Evolutionary conservation across 2,113 vertebrate species (phyloP).

Genomic region (Thymallus thymallus): DNA sequence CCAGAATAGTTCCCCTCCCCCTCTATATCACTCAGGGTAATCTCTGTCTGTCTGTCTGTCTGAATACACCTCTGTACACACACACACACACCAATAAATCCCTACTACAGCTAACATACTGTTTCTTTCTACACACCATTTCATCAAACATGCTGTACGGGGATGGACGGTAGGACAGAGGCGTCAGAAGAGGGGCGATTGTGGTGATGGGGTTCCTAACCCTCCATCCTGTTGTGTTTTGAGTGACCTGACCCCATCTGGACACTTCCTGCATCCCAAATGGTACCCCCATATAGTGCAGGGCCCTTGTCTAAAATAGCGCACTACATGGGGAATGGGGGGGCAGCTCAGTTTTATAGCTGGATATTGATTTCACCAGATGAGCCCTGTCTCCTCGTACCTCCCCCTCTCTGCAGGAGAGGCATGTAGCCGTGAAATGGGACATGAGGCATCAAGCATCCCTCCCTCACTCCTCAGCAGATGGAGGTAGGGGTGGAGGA

Average conservation of each 20-base stretch:
- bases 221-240: not conserved
- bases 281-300: no score
- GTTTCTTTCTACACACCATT: not conserved
- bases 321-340: no score
- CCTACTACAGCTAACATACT: not conserved
- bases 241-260: not conserved
- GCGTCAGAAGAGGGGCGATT: not conserved
- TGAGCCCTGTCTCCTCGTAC: not conserved
- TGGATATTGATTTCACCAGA: constrained; percentile 21
- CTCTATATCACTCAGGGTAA: not conserved
- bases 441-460: constrained; percentile 18
- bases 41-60: constrained; percentile 16
- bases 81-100: constrained; percentile 15
- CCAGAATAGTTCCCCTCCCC: not conserved
- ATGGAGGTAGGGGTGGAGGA: constrained; percentile 16
- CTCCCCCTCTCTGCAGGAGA: constrained; percentile 9
- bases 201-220: not conserved
- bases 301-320: no score
- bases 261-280: not conserved
- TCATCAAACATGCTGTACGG: no score
- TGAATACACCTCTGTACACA: not conserved
- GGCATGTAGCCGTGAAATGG: constrained; percentile 42
- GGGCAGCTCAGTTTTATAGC: not conserved
- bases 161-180: not conserved
- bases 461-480: constrained; percentile 22